Percentiles rank a stretch among this genome's conserved stretches.
These are phyloP conservation scores for Eira barbara DNA, from an alignment of 2,113 vertebrate genomes.

Conservation along the genomic window DNA sequence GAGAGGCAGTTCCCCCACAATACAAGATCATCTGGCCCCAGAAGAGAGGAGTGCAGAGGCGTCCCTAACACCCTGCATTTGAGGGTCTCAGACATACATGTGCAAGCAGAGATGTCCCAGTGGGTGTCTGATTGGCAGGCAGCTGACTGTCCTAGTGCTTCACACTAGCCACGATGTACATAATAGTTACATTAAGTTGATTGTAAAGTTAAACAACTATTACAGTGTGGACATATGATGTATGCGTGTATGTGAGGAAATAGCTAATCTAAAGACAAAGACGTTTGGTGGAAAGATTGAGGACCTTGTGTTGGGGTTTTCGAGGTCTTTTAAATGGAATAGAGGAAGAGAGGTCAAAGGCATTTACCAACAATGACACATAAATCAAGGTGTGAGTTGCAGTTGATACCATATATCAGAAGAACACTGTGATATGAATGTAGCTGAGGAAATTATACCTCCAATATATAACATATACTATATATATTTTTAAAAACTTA, in stretches of 20 bases:
- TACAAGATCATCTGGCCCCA: not conserved
- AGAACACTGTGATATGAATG: not conserved
- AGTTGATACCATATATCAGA: not conserved
- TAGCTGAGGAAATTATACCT: not conserved
- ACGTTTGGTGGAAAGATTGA: not conserved
- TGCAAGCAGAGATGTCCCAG: too few species aligned
- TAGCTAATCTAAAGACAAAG: not conserved
- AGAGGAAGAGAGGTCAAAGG: not conserved
- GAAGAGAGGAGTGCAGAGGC: not conserved
- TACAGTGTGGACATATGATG: not conserved
- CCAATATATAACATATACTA: not conserved
- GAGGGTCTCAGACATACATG: not conserved
- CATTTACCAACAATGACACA: not conserved
- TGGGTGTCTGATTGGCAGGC: not conserved
- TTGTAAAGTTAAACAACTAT: not conserved
- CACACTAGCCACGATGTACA: not conserved
- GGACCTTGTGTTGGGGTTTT: not conserved
- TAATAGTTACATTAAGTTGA: not conserved
- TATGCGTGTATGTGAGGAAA: not conserved
- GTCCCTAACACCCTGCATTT: not conserved
- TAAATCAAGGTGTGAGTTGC: not conserved
- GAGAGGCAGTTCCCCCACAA: not conserved
- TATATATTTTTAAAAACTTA: not conserved
- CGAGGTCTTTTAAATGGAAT: not conserved
- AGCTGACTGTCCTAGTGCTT: not conserved